Conservation (phyloP, 2,113 vertebrate species). For the Osmerus mordax region DNA sequence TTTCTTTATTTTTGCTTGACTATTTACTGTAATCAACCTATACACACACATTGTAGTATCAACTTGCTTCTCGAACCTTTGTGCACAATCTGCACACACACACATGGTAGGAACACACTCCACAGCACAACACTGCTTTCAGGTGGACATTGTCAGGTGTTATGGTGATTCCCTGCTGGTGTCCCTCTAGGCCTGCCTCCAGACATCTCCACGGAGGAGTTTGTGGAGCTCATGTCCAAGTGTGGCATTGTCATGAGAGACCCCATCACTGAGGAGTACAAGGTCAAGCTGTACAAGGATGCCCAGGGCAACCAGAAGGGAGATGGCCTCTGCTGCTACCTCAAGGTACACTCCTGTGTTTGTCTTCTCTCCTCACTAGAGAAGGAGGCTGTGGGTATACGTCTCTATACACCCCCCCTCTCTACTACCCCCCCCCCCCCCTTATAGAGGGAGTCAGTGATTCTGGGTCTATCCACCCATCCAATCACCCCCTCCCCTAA, state of each 20-base stretch:
- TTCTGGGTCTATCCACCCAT: neutral
- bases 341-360: slow-evolving; percentile 79
- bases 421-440: too few species aligned
- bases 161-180: too few species aligned
- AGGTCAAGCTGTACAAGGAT: slow-evolving; percentile 96
- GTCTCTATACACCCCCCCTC: too few species aligned
- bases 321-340: slow-evolving; percentile 94
- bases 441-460: too few species aligned
- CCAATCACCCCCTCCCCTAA: too few species aligned
- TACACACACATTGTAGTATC: neutral
- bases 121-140: too few species aligned
- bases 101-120: too few species aligned
- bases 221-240: slow-evolving; percentile 89
- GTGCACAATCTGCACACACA: too few species aligned
- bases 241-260: slow-evolving; percentile 95
- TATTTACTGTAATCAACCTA: neutral
- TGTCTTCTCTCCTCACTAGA: neutral
- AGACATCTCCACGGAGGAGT: slow-evolving; percentile 90
- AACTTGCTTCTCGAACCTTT: too few species aligned
- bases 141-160: too few species aligned
- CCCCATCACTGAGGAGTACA: slow-evolving; percentile 89
- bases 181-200: slow-evolving; percentile 81
- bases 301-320: slow-evolving; percentile 93
- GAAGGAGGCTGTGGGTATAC: neutral
- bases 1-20: neutral